phyloP scores from a whole-genome alignment of 2,113 vertebrate genomes.

The Elachura formosa region DNA sequence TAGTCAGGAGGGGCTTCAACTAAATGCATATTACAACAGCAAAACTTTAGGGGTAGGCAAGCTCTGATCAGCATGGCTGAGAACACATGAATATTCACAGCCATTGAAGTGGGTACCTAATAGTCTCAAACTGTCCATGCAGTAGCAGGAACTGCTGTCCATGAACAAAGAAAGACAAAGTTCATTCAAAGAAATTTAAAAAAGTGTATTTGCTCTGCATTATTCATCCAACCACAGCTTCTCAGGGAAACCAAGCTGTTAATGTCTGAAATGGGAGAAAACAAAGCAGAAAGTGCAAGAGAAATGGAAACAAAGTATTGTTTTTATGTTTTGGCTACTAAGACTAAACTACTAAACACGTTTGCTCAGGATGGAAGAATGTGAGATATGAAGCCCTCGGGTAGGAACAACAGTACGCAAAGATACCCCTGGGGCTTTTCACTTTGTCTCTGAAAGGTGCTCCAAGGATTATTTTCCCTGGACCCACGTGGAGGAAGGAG shows the following conservation, averaged over 20 bases:
- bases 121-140: not conserved
- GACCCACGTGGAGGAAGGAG: not conserved
- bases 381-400: not conserved
- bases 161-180: not conserved
- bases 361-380: not conserved
- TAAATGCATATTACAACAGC: not conserved
- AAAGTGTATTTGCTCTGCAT: not conserved
- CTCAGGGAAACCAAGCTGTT: not conserved
- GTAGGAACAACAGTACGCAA: not conserved
- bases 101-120: not conserved
- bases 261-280: not conserved
- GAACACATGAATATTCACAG: not conserved
- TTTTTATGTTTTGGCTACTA: not conserved
- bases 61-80: not conserved
- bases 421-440: not conserved
- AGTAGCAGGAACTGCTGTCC: not conserved
- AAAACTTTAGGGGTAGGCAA: not conserved
- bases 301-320: not conserved
- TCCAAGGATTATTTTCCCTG: not conserved
- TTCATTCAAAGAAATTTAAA: not conserved
- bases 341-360: rapidly evolving
- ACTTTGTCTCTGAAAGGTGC: not conserved
- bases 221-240: not conserved
- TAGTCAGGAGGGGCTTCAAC: not conserved
- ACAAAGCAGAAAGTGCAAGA: not conserved